Base-by-base conservation (phyloP, 2,888 invertebrate species). In the Colostygia pectinataria region DNA sequence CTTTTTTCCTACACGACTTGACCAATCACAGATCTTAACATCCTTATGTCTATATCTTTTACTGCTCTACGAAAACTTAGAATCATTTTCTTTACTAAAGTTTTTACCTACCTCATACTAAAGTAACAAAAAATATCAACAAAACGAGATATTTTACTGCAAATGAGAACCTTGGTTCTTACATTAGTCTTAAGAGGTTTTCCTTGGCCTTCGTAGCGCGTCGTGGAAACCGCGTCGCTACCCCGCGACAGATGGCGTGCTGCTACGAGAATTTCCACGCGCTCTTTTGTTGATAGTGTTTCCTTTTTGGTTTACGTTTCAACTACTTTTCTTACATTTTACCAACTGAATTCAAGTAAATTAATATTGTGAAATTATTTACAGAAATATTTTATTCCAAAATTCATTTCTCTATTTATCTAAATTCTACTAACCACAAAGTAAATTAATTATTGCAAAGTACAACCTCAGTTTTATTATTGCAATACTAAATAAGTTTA, bases 241-340 rank as follows among this genome's bases (percentile, higher is more conserved):
- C 89, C 89, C 89, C 76, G 45, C 83, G 66, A 45, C 32, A 89
- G 89, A 89, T 89, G 89, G 88, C 87, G 81, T 66, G 66, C 50
- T 47, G 61, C 63, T 70, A 65, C 69, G 66, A 32, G n/a, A 14
- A 13, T 41, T 14, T 28, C 2, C 12, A 23, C 29, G 27, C 20
- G 1, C 31, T 33, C 8, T 15, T 15, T 15, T 15, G 4, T 15
- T 3, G 2, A 15, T 3, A 3, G 15, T 18, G 4, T 18, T 3
- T 18, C 4, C 2, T 18, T 18, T 18, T 18, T 3, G 2, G 18
- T 18, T 3, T 3, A 18, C 18, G 4, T 18, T 18, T 4, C 18
- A 18, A 18, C 18, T 18, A 18, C 18, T 18, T 18, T n/a, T n/a
- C n/a, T n/a, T n/a, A n/a, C n/a, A n/a, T n/a, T n/a, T n/a, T n/a